Conservation (phyloP, 2,797 vertebrate species). For the Sphaeramia orbicularis region DNA sequence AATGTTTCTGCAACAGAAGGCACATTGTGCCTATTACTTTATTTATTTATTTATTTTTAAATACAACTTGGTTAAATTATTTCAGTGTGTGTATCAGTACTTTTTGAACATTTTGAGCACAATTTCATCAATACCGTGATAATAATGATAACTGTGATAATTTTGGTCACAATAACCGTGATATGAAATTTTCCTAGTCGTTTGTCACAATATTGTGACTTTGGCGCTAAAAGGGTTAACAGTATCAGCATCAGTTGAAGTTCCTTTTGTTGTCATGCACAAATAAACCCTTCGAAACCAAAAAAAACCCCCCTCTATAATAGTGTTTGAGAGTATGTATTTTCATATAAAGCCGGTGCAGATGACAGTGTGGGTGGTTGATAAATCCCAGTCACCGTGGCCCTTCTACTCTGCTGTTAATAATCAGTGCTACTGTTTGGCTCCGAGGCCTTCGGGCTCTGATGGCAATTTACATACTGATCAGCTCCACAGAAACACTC, state of each 20-base stretch:
- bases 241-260: constrained; percentile 1
- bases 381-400: constrained; percentile 63
- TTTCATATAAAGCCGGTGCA: not conserved
- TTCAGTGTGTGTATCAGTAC: too few relatives aligned
- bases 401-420: constrained; percentile 49
- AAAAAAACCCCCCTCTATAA: constrained; percentile 12
- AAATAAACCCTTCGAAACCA: constrained; percentile 5
- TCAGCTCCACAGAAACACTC: constrained; percentile 51
- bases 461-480: constrained; percentile 61
- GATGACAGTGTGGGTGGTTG: constrained; percentile 60
- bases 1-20: too few relatives aligned
- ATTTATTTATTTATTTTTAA: too few relatives aligned
- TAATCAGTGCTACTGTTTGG: constrained; percentile 59
- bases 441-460: constrained; percentile 47
- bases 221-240: too few relatives aligned
- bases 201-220: too few relatives aligned
- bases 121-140: too few relatives aligned
- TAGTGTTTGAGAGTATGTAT: constrained; percentile 9
- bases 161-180: too few relatives aligned
- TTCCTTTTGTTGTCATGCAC: constrained; percentile 13
- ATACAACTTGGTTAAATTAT: too few relatives aligned
- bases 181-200: too few relatives aligned
- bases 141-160: too few relatives aligned
- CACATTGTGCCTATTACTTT: too few relatives aligned
- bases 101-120: too few relatives aligned